Conservation (phyloP, 2,797 vertebrate genomes). For the Mormyrus hasselquistii region DNA sequence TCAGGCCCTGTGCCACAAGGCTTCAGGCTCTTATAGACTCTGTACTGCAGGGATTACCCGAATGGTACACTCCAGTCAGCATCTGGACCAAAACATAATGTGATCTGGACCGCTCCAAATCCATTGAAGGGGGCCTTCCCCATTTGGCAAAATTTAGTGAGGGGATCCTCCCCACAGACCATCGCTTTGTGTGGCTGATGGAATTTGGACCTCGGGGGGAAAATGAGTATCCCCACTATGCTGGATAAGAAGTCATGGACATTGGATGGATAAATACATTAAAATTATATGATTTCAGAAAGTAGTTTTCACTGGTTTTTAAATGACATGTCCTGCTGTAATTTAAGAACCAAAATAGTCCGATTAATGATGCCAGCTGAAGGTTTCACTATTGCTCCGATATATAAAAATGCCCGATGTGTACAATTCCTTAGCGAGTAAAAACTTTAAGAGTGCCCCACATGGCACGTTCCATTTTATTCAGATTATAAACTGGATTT, state of each 20-base stretch:
- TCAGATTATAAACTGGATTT: conserved; percentile 18
- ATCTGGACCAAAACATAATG: neutral
- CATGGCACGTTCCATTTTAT: neutral
- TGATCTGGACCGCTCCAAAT: neutral
- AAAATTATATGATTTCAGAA: neutral
- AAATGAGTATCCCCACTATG: neutral
- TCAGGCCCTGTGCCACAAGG: neutral
- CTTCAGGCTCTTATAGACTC: neutral
- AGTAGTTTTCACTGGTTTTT: neutral
- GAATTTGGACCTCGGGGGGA: neutral
- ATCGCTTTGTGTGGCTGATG: neutral
- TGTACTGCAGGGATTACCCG: neutral
- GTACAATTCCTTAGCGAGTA: neutral
- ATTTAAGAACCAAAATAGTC: neutral
- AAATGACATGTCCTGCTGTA: neutral
- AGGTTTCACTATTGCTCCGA: neutral
- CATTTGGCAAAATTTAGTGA: neutral
- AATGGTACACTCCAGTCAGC: neutral
- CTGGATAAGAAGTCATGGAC: neutral
- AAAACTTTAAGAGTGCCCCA: neutral
- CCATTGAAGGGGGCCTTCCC: neutral
- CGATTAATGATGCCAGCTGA: neutral
- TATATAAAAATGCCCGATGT: neutral
- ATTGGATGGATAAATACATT: neutral
- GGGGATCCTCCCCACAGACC: neutral